Evolutionary conservation across 64 coral and sea anemone genomes (phyloP), one percentile per base, ranked within the genome.

Genomic region (Platygyra sinensis): DNA sequence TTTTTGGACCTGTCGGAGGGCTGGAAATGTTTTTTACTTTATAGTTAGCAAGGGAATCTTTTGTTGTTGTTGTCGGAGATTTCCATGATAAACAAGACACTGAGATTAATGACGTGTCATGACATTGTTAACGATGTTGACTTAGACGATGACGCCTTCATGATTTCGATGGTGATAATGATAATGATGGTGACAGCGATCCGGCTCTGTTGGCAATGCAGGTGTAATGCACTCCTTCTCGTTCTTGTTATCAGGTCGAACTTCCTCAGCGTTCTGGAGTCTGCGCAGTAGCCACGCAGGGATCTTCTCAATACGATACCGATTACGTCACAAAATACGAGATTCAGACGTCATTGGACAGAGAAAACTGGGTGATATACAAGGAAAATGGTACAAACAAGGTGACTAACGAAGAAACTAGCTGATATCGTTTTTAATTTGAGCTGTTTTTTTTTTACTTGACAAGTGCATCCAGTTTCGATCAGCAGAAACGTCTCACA

Each of bases 221-320:
- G 10, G 4, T 24, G 42, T 28, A 22, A 24, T 25, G 25, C 22
- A 10, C 2, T 16, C 63, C 0, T 71, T 71, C 0, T 2, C 42
- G 42, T 46, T 67, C 2, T 42, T 15, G n/a, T 85, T 20, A n/a
- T 24, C 33, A 85, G 81, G 14, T 85, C 11, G 90, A 92, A 19
- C 90, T 92, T 49, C 82, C 82, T 67, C 62, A 25, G 49, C 72
- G 74, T 8, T 31, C 86, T 60, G 72, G 75, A 25, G 83, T 92
- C 16, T 87, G 82, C 63, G 81, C 72, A 36, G 75, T 92, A 52
- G 90, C 90, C 62, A 92, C 90, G 3, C 90, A 92, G 30, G 90
- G 90, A 14, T 75, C 76, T 24, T 73, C 82, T 3, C 16, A 78
- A 30, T 77, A 76, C 17, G 75, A 64, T 3, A 76, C 73, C 2